These are phyloP conservation scores for Otolemur crassicaudatus DNA, from an alignment of 2,797 vertebrate genomes.

Conservation along the genomic window DNA sequence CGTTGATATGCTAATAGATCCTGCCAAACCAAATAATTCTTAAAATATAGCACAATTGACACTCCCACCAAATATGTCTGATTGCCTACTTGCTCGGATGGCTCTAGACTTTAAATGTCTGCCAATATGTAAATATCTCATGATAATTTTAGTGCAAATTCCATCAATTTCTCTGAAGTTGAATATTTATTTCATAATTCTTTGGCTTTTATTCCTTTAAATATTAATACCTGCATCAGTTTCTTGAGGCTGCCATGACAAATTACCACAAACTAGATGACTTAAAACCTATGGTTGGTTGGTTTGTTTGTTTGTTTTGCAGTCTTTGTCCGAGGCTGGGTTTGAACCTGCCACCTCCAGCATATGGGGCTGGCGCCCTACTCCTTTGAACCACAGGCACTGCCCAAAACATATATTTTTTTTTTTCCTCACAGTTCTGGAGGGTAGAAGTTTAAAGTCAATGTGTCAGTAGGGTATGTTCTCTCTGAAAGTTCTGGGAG, in stretches of 20 bases:
- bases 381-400: too few relatives aligned
- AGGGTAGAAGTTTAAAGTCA: background rate
- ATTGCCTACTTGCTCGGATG: background rate
- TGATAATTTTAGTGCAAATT: background rate
- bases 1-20: background rate
- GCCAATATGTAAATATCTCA: background rate
- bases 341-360: too few relatives aligned
- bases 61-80: background rate
- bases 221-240: background rate
- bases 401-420: too few relatives aligned
- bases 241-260: background rate
- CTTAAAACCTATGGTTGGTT: background rate
- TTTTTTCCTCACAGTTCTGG: background rate
- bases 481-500: background rate
- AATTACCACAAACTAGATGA: background rate
- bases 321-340: too few relatives aligned
- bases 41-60: background rate
- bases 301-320: too few relatives aligned
- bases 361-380: too few relatives aligned
- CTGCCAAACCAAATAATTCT: background rate
- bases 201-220: background rate
- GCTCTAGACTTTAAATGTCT: background rate
- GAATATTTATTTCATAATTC: background rate
- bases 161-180: background rate
- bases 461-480: background rate